phyloP scores from a whole-genome alignment of 2,797 vertebrate species.

The Sitta carolinensis region DNA sequence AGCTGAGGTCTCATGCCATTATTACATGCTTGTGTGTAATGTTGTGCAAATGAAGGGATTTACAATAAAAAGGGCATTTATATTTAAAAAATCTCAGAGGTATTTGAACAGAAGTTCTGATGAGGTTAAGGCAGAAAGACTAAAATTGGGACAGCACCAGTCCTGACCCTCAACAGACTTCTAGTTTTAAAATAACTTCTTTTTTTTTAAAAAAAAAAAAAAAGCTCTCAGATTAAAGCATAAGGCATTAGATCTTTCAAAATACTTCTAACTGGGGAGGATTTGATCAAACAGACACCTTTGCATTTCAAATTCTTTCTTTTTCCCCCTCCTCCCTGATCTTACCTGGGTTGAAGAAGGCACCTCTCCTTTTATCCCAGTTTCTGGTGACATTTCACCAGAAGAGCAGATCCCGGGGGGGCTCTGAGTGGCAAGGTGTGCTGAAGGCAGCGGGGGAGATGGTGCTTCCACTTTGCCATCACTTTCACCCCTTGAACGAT shows the following conservation, averaged over 20 bases:
- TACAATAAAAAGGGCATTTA: not conserved
- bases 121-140: not conserved
- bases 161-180: not conserved
- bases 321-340: not conserved
- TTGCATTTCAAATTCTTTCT: not conserved
- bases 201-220: not conserved
- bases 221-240: not conserved
- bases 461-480: conserved; percentile 78
- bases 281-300: not conserved
- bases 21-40: not conserved
- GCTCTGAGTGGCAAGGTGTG: conserved; percentile 77
- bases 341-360: conserved; percentile 83
- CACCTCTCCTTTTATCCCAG: conserved; percentile 67
- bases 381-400: conserved; percentile 73
- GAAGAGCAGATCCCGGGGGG: conserved; percentile 73
- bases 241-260: not conserved
- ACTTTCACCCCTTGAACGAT: conserved; percentile 79
- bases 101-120: not conserved
- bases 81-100: rapidly evolving
- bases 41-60: not conserved
- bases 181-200: not conserved
- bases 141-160: not conserved
- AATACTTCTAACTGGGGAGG: not conserved
- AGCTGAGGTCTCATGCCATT: not conserved
- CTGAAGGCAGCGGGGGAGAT: conserved; percentile 74